phyloP scores from a whole-genome alignment of 2,797 vertebrate species.

The Molossus alvarezi region DNA sequence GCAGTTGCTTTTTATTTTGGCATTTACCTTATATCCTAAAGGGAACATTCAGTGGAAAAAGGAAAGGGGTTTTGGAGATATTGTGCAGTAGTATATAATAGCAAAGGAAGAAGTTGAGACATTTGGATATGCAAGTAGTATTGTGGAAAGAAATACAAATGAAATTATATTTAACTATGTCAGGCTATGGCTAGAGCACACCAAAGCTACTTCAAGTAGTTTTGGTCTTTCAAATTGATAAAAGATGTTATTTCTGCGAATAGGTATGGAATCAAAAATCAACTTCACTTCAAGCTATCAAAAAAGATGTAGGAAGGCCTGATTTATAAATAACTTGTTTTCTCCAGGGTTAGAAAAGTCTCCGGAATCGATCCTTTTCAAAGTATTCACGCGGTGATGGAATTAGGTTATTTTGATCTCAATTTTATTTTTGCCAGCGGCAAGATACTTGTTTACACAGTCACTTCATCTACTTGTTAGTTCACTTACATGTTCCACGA shows the following conservation, averaged over 20 bases:
- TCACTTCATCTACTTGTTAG: neutral
- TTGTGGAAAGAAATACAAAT: slow-evolving; percentile 54
- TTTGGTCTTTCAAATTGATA: slow-evolving; percentile 56
- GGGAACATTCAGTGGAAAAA: slow-evolving; percentile 25
- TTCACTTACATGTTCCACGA: neutral
- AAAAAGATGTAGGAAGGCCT: neutral
- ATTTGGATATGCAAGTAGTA: neutral
- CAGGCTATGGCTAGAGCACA: neutral
- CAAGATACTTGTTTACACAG: neutral
- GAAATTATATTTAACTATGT: slow-evolving; percentile 73
- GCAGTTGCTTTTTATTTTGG: neutral
- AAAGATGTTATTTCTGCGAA: neutral
- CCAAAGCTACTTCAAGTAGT: neutral
- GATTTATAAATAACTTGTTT: slow-evolving; percentile 49
- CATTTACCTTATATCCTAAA: slow-evolving; percentile 65
- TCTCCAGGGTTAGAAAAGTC: neutral
- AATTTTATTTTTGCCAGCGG: slow-evolving; percentile 28
- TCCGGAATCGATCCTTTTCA: neutral
- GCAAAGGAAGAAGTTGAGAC: slow-evolving; percentile 63
- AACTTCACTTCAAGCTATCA: neutral
- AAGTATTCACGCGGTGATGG: neutral
- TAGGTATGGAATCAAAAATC: neutral
- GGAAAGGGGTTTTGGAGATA: slow-evolving; percentile 70
- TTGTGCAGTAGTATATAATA: slow-evolving; percentile 69
- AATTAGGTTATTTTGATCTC: slow-evolving; percentile 17